Evolutionary conservation across 2,888 invertebrate genomes (phyloP).

Genomic region (Melipona beecheii): DNA sequence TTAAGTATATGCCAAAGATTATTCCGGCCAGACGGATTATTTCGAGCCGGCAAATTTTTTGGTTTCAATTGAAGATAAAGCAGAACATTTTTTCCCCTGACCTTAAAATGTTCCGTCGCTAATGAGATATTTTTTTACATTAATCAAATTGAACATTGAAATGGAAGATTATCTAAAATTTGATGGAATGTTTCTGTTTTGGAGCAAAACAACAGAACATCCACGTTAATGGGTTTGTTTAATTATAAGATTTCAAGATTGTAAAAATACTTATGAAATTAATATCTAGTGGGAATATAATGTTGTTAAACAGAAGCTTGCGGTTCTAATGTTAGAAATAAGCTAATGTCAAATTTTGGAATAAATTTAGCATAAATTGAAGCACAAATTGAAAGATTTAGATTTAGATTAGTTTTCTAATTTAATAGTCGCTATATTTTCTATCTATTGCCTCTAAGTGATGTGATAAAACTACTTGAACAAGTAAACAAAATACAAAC

Average conservation of each 20-base stretch:
- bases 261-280: background rate
- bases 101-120: background rate
- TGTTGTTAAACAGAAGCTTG: too few relatives aligned
- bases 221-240: background rate
- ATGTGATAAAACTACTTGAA: slow-evolving; percentile 3
- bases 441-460: too few relatives aligned
- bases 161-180: background rate
- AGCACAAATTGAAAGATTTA: background rate
- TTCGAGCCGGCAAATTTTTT: background rate
- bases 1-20: slow-evolving; percentile 30
- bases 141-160: background rate
- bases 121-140: too few relatives aligned
- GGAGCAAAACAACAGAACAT: background rate
- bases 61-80: background rate
- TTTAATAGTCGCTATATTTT: background rate
- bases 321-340: background rate
- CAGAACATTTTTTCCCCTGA: background rate
- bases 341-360: background rate
- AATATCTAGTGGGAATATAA: background rate
- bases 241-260: too few relatives aligned
- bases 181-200: background rate
- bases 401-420: background rate
- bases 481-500: slow-evolving; percentile 1
- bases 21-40: slow-evolving; percentile 5
- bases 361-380: background rate